phyloP scores from a whole-genome alignment of 2,113 vertebrate species.

The Cynopterus brachyotis region DNA sequence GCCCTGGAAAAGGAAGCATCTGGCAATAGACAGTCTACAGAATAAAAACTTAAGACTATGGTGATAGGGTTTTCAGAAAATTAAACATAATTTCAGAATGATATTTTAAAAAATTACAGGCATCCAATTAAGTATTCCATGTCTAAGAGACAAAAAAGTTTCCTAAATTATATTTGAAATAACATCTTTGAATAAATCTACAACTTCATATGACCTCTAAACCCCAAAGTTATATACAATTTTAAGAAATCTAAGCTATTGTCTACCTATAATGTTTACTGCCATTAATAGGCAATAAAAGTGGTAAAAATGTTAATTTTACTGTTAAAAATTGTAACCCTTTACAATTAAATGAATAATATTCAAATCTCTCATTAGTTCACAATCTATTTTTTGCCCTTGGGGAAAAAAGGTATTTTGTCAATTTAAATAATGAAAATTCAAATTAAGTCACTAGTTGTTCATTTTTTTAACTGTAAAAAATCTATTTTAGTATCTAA shows the following conservation, averaged over 20 bases:
- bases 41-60: neutral
- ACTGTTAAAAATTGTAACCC: neutral
- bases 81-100: neutral
- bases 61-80: neutral
- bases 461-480: neutral
- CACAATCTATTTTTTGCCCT: neutral
- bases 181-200: neutral
- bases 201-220: neutral
- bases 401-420: neutral
- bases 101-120: slow-evolving; percentile 21
- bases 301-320: neutral
- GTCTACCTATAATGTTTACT: neutral
- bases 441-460: neutral
- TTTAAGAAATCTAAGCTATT: neutral
- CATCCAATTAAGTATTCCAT: neutral
- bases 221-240: neutral
- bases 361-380: neutral
- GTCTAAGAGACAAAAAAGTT: neutral
- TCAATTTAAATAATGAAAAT: neutral
- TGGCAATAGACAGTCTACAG: neutral
- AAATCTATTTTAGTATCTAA: neutral
- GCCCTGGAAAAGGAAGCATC: neutral
- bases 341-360: slow-evolving; percentile 23
- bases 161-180: neutral
- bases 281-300: neutral